Percentiles rank a stretch among this genome's conserved stretches.
Conservation (phyloP, 2,797 vertebrate species). For the Epinephelus awoara region DNA sequence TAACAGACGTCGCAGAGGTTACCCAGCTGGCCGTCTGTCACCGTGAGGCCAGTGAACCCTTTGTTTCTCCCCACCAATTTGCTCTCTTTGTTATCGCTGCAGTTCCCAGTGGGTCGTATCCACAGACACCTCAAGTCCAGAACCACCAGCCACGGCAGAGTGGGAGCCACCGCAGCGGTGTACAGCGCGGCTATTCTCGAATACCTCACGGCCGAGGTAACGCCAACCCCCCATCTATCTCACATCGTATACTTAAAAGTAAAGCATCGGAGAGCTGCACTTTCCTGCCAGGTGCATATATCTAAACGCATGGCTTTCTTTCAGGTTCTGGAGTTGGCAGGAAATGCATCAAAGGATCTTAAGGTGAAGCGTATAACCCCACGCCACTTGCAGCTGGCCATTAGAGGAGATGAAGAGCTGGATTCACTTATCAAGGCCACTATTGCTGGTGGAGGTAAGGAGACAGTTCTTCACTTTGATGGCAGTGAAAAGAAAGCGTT, state of each 20-base stretch:
- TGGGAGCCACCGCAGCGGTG: constrained; percentile 88
- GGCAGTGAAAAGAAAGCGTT: not conserved
- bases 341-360: constrained; percentile 89
- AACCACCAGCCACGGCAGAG: constrained; percentile 89
- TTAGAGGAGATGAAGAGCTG: constrained; percentile 88
- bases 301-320: rapidly evolving
- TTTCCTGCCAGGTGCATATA: rapidly evolving
- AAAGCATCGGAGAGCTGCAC: not conserved
- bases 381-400: constrained; percentile 89
- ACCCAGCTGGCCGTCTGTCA: not conserved
- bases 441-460: constrained; percentile 88
- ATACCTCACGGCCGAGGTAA: constrained; percentile 96
- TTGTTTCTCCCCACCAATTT: not conserved
- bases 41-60: not conserved
- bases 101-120: constrained; percentile 90
- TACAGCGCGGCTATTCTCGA: constrained; percentile 89
- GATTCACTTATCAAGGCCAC: constrained; percentile 90
- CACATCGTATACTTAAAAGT: rapidly evolving
- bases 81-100: not conserved
- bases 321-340: constrained; percentile 88
- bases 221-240: rapidly evolving
- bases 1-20: constrained; percentile 16
- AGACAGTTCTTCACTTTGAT: rapidly evolving
- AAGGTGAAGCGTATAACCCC: constrained; percentile 90
- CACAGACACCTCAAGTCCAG: constrained; percentile 89